A percentile compares a stretch with the other conserved stretches of the same genome.
These are phyloP conservation scores for Pachycephus smyrnensis DNA, from an alignment of 2,888 invertebrate genomes.

Conservation along the genomic window DNA sequence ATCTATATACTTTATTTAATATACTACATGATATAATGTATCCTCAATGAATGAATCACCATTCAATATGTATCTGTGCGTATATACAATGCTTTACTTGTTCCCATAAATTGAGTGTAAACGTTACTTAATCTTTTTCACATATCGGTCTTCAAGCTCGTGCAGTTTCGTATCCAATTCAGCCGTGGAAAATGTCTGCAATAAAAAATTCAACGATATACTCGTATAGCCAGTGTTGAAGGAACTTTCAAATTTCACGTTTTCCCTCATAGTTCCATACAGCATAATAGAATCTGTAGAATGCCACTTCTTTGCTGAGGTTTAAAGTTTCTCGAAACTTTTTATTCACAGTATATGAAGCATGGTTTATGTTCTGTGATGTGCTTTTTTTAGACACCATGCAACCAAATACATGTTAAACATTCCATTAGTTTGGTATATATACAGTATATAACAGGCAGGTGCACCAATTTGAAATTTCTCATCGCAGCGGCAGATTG, in stretches of 20 bases:
- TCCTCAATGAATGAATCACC: not conserved
- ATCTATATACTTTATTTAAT: not conserved
- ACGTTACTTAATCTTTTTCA: slow-evolving; percentile 45
- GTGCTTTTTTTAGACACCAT: not conserved
- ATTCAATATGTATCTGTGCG: not conserved
- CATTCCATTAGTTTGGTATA: not conserved
- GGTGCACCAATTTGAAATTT: not conserved
- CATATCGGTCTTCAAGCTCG: slow-evolving; percentile 55
- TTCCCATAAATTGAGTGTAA: not conserved
- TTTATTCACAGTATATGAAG: not conserved
- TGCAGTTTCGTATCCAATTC: slow-evolving; percentile 55
- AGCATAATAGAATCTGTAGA: not conserved
- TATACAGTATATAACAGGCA: not conserved
- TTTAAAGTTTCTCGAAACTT: not conserved
- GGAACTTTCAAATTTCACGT: not conserved
- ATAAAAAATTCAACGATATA: slow-evolving; percentile 21
- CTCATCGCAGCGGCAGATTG: not conserved
- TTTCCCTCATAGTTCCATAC: not conserved
- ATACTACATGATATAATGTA: not conserved
- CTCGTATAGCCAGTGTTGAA: not conserved
- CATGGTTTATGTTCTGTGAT: not conserved
- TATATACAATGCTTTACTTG: not conserved
- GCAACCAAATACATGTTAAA: not conserved
- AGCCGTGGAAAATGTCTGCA: slow-evolving; percentile 55
- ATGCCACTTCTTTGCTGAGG: not conserved